Percentiles rank a stretch among this genome's conserved stretches.
Conservation (phyloP, 2,888 invertebrate genomes). For the Punctoribates punctum region DNA sequence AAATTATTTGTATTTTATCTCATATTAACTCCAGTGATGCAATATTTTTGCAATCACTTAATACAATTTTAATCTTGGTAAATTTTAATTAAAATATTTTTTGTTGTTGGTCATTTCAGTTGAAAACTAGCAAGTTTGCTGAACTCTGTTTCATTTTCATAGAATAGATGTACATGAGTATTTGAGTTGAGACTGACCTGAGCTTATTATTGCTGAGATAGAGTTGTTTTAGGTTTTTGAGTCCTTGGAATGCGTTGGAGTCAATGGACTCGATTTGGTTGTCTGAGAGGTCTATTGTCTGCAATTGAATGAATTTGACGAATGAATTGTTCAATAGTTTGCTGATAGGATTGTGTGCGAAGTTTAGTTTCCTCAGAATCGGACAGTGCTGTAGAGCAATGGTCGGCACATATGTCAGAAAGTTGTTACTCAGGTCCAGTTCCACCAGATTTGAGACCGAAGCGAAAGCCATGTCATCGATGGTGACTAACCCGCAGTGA, state of each 20-base stretch:
- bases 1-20: too few species aligned
- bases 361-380: constrained; percentile 46
- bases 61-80: too few species aligned
- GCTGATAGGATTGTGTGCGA: constrained; percentile 48
- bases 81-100: too few species aligned
- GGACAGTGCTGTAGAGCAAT: constrained; percentile 46
- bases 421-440: constrained; percentile 48
- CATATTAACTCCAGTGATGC: too few species aligned
- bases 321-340: constrained; percentile 47
- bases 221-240: constrained; percentile 47
- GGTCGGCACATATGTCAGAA: constrained; percentile 46
- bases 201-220: constrained; percentile 47
- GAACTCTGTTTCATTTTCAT: too few species aligned
- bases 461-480: constrained; percentile 47
- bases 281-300: constrained; percentile 46
- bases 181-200: constrained; percentile 44
- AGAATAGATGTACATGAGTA: too few species aligned
- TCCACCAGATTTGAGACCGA: constrained; percentile 48
- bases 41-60: too few species aligned
- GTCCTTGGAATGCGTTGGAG: constrained; percentile 47
- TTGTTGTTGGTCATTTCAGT: too few species aligned
- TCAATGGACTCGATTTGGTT: constrained; percentile 47
- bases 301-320: constrained; percentile 44
- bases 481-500: constrained; percentile 45
- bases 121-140: too few species aligned